Evolutionary conservation across 2,888 invertebrate species (phyloP).

Genomic region (Unio delphinus): DNA sequence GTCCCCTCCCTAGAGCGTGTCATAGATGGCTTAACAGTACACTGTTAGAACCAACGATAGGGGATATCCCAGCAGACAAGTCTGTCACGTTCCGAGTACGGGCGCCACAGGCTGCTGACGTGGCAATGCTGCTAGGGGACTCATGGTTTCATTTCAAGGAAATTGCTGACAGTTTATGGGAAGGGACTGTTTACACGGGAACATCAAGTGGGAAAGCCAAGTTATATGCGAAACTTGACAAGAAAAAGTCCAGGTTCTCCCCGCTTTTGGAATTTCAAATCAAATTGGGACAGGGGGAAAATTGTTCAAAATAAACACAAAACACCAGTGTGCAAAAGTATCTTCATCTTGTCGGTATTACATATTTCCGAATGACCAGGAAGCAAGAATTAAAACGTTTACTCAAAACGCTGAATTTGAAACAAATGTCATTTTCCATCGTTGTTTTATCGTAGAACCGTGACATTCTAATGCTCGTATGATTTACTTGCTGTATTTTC

Average conservation of each 20-base stretch:
- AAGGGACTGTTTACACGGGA: slow-evolving; percentile 55
- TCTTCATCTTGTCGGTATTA: too few relatives aligned
- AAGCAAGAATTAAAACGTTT: too few relatives aligned
- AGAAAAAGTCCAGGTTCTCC: slow-evolving; percentile 56
- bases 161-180: slow-evolving; percentile 60
- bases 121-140: slow-evolving; percentile 62
- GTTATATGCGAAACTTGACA: slow-evolving; percentile 57
- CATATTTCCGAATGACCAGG: too few relatives aligned
- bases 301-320: too few relatives aligned
- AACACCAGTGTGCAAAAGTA: too few relatives aligned
- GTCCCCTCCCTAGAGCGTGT: slow-evolving; percentile 61
- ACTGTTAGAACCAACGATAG: slow-evolving; percentile 61
- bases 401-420: too few relatives aligned
- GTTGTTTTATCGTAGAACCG: too few relatives aligned
- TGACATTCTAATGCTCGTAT: too few relatives aligned
- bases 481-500: too few relatives aligned
- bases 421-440: too few relatives aligned
- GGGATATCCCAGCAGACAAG: slow-evolving; percentile 56
- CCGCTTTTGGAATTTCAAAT: slow-evolving; percentile 62
- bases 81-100: slow-evolving; percentile 63
- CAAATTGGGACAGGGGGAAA: slow-evolving; percentile 17
- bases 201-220: slow-evolving; percentile 49
- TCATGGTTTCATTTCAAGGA: slow-evolving; percentile 65
- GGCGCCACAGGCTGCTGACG: slow-evolving; percentile 61
- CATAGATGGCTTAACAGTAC: slow-evolving; percentile 63